phyloP scores from a whole-genome alignment of 1,140 invertebrate genomes.

The Wasmannia auropunctata region DNA sequence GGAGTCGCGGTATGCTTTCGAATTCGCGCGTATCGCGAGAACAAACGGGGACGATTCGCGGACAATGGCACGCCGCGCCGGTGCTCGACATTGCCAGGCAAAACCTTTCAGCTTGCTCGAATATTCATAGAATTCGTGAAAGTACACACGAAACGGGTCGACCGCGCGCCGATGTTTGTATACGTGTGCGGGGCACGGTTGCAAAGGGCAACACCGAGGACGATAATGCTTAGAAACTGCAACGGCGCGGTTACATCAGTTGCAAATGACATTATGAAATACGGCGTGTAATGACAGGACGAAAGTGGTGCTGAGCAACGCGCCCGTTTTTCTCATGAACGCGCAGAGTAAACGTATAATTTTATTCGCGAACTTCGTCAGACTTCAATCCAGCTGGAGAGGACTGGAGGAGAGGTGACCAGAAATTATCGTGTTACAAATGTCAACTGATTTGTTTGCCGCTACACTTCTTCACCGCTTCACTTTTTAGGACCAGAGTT shows the following conservation, averaged over 20 bases:
- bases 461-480: not conserved
- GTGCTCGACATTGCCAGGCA: conserved; percentile 13
- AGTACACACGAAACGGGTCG: conserved; percentile 54
- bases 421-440: conserved; percentile 22
- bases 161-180: not conserved
- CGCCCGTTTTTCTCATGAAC: conserved; percentile 59
- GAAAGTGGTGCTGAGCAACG: conserved; percentile 66
- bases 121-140: conserved; percentile 76
- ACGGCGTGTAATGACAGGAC: conserved; percentile 67
- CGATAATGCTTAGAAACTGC: conserved; percentile 69
- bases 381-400: conserved; percentile 2
- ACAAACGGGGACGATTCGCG: not conserved
- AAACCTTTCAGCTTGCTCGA: conserved; percentile 67
- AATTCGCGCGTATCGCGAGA: not conserved
- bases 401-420: not conserved
- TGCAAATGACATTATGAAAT: conserved; percentile 79
- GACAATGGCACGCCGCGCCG: conserved; percentile 48
- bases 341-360: conserved; percentile 65
- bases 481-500: not conserved
- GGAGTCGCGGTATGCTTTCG: not conserved
- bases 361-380: conserved; percentile 65
- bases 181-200: conserved; percentile 45
- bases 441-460: conserved; percentile 16
- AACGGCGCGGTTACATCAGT: conserved; percentile 75
- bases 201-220: conserved; percentile 70